Conservation (phyloP, 2,113 vertebrate species). For the Xiphophorus maculatus region DNA sequence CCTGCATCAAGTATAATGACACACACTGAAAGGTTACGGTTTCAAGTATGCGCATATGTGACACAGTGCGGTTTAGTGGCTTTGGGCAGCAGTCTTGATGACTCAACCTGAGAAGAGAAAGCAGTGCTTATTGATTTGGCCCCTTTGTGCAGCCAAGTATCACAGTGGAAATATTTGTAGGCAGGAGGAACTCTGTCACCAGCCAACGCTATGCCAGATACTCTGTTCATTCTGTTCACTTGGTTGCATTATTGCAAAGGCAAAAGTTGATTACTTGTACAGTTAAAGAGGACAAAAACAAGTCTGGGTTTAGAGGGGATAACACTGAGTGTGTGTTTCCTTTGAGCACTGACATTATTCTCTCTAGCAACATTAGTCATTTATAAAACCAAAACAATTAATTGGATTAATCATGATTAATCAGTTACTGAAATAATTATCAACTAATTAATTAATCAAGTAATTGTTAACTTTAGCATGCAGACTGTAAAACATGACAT, state of each 20-base stretch:
- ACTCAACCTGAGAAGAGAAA: constrained; percentile 78
- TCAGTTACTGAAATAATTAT: no score
- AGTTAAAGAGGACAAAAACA: neutral
- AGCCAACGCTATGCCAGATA: neutral
- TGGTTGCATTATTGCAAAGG: neutral
- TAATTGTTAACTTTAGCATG: no score
- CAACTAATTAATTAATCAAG: no score
- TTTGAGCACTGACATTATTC: neutral
- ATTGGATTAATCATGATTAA: no score
- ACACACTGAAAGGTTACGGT: constrained; percentile 63
- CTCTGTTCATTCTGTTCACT: constrained; percentile 3
- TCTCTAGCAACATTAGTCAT: neutral
- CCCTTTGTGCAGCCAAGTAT: constrained; percentile 25
- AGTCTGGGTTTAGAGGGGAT: no score
- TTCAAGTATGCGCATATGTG: constrained; percentile 48
- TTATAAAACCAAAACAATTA: no score
- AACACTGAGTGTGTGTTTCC: neutral
- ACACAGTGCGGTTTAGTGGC: constrained; percentile 70
- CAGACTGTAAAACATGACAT: no score
- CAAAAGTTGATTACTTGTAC: neutral
- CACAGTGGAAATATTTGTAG: constrained; percentile 72
- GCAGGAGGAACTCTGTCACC: constrained; percentile 32
- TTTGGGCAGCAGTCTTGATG: constrained; percentile 60
- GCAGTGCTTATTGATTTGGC: constrained; percentile 48
- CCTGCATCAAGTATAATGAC: constrained; percentile 19